These are phyloP conservation scores for Cyaniris semiargus DNA, from an alignment of 2,888 invertebrate genomes.

Conservation along the genomic window DNA sequence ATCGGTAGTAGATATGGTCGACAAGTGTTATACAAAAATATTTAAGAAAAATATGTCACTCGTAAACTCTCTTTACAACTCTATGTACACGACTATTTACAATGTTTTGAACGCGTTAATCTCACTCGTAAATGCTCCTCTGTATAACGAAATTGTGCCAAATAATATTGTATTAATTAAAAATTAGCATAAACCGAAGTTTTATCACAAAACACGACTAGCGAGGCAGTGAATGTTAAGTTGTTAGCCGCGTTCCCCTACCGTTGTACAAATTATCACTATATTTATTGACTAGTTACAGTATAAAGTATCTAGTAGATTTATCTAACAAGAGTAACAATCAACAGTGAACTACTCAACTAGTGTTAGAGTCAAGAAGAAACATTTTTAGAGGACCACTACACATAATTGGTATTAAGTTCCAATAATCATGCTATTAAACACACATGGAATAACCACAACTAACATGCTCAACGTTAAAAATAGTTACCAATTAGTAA, in stretches of 20 bases:
- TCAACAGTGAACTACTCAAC: conserved; percentile 30
- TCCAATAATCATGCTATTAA: conserved; percentile 41
- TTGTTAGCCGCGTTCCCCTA: conserved; percentile 1
- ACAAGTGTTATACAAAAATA: conserved; percentile 68
- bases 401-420: conserved; percentile 28
- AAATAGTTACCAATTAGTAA: conserved; percentile 24
- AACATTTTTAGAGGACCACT: conserved; percentile 25
- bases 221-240: conserved; percentile 27
- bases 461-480: conserved; percentile 46
- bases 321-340: conserved; percentile 34
- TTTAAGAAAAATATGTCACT: conserved; percentile 68
- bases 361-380: conserved; percentile 27
- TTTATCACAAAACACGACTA: conserved; percentile 29
- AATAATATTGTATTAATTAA: neutral
- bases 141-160: conserved; percentile 21
- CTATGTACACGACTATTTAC: conserved; percentile 69
- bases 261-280: neutral
- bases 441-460: conserved; percentile 37
- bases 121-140: conserved; percentile 23
- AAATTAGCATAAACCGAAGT: conserved; percentile 22
- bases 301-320: conserved; percentile 27
- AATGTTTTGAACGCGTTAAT: conserved; percentile 41
- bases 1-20: conserved; percentile 42
- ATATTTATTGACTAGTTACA: conserved; percentile 17
- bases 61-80: conserved; percentile 66